Evolutionary conservation across 2,888 invertebrate genomes (phyloP).

Genomic region (Parasteatoda lunata): DNA sequence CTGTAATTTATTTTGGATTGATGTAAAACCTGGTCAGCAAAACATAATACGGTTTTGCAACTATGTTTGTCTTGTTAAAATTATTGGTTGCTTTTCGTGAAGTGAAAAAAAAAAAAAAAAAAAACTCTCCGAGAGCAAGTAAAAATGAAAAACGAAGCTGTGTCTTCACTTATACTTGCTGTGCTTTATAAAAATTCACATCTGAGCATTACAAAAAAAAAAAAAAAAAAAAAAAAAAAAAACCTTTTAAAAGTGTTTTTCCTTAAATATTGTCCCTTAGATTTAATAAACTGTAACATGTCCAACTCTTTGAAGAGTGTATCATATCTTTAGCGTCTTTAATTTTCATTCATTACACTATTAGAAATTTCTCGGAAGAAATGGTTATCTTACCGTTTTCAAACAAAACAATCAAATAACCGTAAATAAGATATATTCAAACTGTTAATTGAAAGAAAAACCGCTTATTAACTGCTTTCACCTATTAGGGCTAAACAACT

Average conservation of each 20-base stretch:
- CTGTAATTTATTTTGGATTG: constrained; percentile 58
- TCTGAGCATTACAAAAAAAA: constrained; percentile 55
- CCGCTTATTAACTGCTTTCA: too few species aligned
- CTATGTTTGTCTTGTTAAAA: constrained; percentile 40
- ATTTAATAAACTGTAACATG: constrained; percentile 67
- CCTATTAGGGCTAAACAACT: too few species aligned
- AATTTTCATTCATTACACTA: too few species aligned
- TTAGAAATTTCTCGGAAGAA: too few species aligned
- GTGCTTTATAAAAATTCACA: constrained; percentile 67
- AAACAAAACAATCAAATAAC: too few species aligned
- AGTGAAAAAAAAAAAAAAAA: not conserved
- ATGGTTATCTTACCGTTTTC: too few species aligned
- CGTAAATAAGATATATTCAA: too few species aligned
- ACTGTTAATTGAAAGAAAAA: too few species aligned
- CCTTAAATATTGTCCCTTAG: constrained; percentile 68
- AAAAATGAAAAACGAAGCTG: constrained; percentile 1
- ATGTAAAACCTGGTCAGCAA: constrained; percentile 54
- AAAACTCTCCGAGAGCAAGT: constrained; percentile 46
- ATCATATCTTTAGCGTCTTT: too few species aligned
- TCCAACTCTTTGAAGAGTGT: constrained; percentile 49
- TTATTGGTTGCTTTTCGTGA: constrained; percentile 52
- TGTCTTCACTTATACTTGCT: constrained; percentile 42
- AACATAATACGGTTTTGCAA: constrained; percentile 56
- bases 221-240: constrained; percentile 14
- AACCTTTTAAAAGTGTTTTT: constrained; percentile 64